Conservation (phyloP, 2,888 invertebrate genomes). For the Melinaea marsaeus region DNA sequence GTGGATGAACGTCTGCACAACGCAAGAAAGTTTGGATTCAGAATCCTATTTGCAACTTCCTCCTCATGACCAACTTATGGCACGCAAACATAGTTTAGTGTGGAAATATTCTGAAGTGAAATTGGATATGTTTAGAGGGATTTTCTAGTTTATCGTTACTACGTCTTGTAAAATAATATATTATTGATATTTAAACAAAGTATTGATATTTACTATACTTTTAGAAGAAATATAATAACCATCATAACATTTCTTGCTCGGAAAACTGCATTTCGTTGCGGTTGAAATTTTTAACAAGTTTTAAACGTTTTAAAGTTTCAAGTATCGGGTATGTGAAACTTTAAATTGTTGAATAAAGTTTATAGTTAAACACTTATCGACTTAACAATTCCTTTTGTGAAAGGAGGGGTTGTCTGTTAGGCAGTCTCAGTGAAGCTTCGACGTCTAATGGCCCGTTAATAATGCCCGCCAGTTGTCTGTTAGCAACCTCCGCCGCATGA, state of each 20-base stretch:
- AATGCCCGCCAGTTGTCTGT: conserved; percentile 64
- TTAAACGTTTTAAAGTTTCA: conserved; percentile 17
- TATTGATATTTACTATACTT: not conserved
- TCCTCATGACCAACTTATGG: no score
- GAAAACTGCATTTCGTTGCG: conserved; percentile 13
- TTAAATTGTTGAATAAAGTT: conserved; percentile 29
- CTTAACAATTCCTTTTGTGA: conserved; percentile 31
- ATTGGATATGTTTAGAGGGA: conserved; percentile 22
- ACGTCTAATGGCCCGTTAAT: conserved; percentile 70
- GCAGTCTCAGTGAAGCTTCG: conserved; percentile 44
- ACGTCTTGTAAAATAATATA: not conserved
- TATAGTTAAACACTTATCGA: conserved; percentile 29
- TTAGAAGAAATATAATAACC: not conserved
- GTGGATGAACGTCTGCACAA: conserved; percentile 41
- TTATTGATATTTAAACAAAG: not conserved
- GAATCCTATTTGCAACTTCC: conserved; percentile 35
- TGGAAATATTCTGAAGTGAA: conserved; percentile 16
- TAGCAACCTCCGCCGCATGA: conserved; percentile 58
- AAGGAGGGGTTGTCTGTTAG: conserved; percentile 25
- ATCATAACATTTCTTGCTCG: conserved; percentile 7
- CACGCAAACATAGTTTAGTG: conserved; percentile 29
- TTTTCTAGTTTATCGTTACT: conserved; percentile 5
- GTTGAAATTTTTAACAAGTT: conserved; percentile 21
- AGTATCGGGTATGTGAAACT: conserved; percentile 19
- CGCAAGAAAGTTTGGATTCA: conserved; percentile 37